Percentiles rank a stretch among this genome's conserved stretches.
phyloP scores from a whole-genome alignment of 2,888 invertebrate species.

The Carpatolechia fugitivella region DNA sequence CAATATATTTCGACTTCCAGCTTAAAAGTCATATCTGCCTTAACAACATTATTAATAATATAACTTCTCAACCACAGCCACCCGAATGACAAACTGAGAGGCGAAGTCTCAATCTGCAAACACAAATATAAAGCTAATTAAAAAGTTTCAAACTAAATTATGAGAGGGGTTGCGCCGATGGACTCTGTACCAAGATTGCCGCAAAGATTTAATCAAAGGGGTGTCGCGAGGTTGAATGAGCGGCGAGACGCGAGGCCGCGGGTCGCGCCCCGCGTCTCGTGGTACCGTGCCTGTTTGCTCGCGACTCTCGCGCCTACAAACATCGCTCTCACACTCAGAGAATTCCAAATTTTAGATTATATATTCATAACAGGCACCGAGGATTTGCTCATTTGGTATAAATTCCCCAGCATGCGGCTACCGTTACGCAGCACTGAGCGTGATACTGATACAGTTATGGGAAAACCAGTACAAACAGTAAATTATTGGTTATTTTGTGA shows the following conservation, averaged over 20 bases:
- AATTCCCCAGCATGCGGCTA: constrained; percentile 50
- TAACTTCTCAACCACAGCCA: constrained; percentile 67
- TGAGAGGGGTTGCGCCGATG: constrained; percentile 74
- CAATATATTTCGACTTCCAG: background rate
- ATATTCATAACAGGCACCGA: constrained; percentile 74
- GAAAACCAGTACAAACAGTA: constrained; percentile 22
- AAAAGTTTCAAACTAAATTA: constrained; percentile 79
- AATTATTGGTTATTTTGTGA: no score
- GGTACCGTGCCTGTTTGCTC: constrained; percentile 65
- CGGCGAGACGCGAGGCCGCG: constrained; percentile 27
- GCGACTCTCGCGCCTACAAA: constrained; percentile 68
- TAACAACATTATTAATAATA: constrained; percentile 63
- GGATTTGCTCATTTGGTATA: constrained; percentile 62
- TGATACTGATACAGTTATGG: constrained; percentile 41
- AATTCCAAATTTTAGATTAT: constrained; percentile 76
- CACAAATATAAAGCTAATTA: constrained; percentile 80
- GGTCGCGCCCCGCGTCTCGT: constrained; percentile 37
- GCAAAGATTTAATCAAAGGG: constrained; percentile 70
- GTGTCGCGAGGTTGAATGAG: constrained; percentile 57
- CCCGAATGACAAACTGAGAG: constrained; percentile 68
- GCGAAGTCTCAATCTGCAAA: constrained; percentile 77
- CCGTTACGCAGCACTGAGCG: constrained; percentile 50
- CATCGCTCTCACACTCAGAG: constrained; percentile 70
- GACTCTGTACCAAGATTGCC: constrained; percentile 73
- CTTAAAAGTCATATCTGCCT: constrained; percentile 7